These are phyloP conservation scores for Orthosia cruda DNA, from an alignment of 2,888 invertebrate genomes.

Conservation along the genomic window DNA sequence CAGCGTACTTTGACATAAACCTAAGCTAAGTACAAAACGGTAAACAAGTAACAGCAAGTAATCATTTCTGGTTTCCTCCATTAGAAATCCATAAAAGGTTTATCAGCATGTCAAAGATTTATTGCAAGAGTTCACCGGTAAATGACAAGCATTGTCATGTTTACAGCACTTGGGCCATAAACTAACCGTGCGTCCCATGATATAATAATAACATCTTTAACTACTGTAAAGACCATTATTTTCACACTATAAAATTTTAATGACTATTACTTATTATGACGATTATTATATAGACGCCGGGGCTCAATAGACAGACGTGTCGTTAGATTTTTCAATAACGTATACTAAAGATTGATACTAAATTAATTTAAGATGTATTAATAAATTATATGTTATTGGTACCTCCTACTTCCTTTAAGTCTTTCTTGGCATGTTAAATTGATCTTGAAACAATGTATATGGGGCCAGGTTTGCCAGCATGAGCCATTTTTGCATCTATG, in stretches of 20 bases:
- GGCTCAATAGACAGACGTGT: neutral
- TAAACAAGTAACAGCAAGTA: constrained; percentile 1
- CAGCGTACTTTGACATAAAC: neutral
- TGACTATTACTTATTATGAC: neutral
- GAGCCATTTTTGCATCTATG: neutral
- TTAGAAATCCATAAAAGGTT: constrained; percentile 40
- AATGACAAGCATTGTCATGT: constrained; percentile 53
- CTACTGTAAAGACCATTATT: constrained; percentile 22
- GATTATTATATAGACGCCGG: neutral
- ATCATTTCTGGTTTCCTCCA: constrained; percentile 30
- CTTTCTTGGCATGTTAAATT: neutral
- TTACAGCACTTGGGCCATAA: constrained; percentile 36
- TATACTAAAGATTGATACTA: too few species aligned
- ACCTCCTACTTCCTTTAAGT: neutral
- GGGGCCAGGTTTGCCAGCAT: neutral
- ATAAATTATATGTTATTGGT: neutral
- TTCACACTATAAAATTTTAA: constrained; percentile 30
- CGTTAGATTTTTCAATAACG: neutral
- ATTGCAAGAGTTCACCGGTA: constrained; percentile 13
- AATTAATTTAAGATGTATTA: neutral
- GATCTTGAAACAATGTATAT: neutral
- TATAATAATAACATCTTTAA: constrained; percentile 53
- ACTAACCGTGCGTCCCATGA: constrained; percentile 5
- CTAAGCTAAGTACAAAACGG: constrained; percentile 3
- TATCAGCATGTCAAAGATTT: constrained; percentile 42